A percentile compares a stretch with the other conserved stretches of the same genome.
These are phyloP conservation scores for Trachemys scripta DNA, from an alignment of 2,113 vertebrate genomes.

Conservation along the genomic window DNA sequence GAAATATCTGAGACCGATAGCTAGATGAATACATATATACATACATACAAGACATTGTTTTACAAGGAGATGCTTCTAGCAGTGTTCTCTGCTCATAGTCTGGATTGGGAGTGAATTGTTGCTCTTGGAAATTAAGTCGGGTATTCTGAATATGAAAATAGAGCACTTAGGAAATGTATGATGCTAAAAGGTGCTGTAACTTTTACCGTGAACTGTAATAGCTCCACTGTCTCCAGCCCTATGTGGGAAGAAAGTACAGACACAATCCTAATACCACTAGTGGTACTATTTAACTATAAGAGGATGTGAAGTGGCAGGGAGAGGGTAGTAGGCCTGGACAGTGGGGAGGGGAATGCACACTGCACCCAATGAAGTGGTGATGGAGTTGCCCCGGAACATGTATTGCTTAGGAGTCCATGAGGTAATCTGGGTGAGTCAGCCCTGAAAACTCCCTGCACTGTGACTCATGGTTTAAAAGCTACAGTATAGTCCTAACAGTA, in stretches of 20 bases:
- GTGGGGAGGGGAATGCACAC: not conserved
- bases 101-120: not conserved
- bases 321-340: not conserved
- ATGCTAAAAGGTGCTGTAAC: not conserved
- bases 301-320: not conserved
- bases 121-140: not conserved
- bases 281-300: not conserved
- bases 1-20: not conserved
- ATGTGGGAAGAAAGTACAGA: not conserved
- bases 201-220: not conserved
- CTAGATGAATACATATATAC: not conserved
- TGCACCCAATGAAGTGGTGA: not conserved
- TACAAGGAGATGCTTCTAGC: too few relatives aligned
- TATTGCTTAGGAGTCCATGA: not conserved
- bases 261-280: not conserved
- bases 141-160: not conserved
- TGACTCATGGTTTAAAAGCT: not conserved
- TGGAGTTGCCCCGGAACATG: not conserved
- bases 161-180: not conserved
- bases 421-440: not conserved
- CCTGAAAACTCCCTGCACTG: not conserved
- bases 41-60: not conserved
- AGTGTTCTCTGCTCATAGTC: not conserved
- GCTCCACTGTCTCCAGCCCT: not conserved
- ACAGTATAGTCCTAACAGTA: not conserved